Conservation (phyloP, 2,888 invertebrate species). For the Amphipyra tragopoginis region DNA sequence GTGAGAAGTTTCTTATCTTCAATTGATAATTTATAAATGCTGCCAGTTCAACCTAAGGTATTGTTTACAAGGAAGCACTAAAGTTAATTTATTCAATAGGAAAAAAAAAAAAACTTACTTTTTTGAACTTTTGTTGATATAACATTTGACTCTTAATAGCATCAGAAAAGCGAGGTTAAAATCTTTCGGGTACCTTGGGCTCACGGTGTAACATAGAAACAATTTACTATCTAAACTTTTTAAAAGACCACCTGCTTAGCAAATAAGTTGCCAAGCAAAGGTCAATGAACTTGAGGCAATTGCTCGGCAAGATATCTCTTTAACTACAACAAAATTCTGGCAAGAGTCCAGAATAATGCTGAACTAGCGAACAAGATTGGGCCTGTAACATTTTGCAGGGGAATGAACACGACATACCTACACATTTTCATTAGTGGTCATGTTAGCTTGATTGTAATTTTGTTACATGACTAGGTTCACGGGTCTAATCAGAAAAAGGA, state of each 20-base stretch:
- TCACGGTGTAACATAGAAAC: no score
- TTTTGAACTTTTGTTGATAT: no score
- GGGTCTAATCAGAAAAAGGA: no score
- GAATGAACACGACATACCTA: constrained; percentile 12
- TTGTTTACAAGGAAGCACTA: no score
- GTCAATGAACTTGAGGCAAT: constrained; percentile 22
- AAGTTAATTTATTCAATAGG: no score
- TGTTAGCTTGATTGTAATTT: constrained; percentile 5
- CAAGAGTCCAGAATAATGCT: constrained; percentile 24
- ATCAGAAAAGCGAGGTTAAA: no score
- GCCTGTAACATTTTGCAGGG: constrained; percentile 20
- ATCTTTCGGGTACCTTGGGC: no score
- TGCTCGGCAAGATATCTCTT: constrained; percentile 12
- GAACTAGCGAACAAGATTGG: constrained; percentile 21
- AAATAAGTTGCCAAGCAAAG: background rate
- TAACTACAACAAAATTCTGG: constrained; percentile 27
- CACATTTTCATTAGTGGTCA: constrained; percentile 24
- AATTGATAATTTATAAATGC: no score
- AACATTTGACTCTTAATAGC: no score
- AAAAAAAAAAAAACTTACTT: no score
- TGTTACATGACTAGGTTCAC: background rate
- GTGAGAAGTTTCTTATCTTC: no score
- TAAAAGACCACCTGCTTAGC: background rate
- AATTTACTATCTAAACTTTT: background rate
- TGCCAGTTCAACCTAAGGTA: no score